Conservation (phyloP, 2,888 invertebrate species). For the Sinhomidia bicolor region DNA sequence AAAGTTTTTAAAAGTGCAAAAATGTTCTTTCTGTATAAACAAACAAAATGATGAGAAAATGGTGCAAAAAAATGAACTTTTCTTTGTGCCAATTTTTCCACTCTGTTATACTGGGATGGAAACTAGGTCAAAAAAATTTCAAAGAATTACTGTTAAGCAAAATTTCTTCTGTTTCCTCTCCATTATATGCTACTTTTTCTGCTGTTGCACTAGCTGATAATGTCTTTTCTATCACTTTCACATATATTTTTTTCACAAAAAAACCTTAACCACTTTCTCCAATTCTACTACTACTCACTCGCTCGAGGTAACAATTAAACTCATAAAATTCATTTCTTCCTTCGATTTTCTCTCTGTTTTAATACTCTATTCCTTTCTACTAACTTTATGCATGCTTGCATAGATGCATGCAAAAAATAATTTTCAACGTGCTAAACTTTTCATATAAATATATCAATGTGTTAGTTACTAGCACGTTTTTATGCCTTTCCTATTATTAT, state of each 20-base stretch:
- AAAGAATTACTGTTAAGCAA: neutral
- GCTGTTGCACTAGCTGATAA: no score
- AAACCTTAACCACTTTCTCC: neutral
- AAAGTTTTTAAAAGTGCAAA: no score
- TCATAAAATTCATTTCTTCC: constrained; percentile 51
- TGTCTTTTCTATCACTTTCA: no score
- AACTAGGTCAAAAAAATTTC: neutral
- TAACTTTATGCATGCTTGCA: neutral
- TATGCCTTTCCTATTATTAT: constrained; percentile 32
- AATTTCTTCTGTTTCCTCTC: neutral
- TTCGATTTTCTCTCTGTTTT: neutral
- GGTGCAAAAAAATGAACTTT: constrained; percentile 4
- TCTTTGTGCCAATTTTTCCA: neutral
- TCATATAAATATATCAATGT: constrained; percentile 12
- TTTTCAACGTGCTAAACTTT: neutral
- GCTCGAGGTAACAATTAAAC: constrained; percentile 9
- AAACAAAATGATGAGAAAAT: neutral
- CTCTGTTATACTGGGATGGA: neutral
- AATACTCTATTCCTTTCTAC: no score
- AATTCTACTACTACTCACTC: neutral
- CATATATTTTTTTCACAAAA: constrained; percentile 55
- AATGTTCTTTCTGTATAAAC: neutral
- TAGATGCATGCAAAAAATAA: neutral
- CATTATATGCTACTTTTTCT: no score
- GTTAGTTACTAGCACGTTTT: constrained; percentile 16